A percentile compares a stretch with the other conserved stretches of the same genome.
These are phyloP conservation scores for Torymus tubicola DNA, from an alignment of 2,888 invertebrate genomes.

Conservation along the genomic window DNA sequence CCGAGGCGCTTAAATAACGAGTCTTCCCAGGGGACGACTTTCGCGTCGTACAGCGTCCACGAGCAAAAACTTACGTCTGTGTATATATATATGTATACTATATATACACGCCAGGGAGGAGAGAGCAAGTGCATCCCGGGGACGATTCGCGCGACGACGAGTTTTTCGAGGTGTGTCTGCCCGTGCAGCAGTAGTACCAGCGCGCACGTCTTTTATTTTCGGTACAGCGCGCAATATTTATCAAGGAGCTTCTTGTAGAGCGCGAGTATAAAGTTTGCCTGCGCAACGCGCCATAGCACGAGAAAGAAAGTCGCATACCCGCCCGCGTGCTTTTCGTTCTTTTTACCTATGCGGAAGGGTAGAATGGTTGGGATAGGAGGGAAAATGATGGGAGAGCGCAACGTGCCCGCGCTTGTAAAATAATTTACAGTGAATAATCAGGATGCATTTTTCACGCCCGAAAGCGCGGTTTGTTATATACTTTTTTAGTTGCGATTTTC, in stretches of 20 bases:
- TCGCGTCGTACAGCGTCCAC: background rate
- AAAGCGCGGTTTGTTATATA: background rate
- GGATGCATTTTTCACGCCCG: conserved; percentile 35
- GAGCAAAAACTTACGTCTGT: conserved; percentile 40
- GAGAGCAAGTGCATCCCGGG: conserved; percentile 14
- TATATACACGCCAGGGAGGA: background rate
- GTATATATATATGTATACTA: too few species aligned
- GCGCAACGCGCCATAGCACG: background rate
- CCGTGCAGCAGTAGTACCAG: too few species aligned
- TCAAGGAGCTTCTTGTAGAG: conserved; percentile 42
- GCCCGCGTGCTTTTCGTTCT: too few species aligned
- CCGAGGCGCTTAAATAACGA: conserved; percentile 59
- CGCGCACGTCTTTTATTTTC: conserved; percentile 35
- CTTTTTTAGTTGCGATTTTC: background rate
- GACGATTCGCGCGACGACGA: conserved; percentile 34
- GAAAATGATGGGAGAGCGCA: background rate
- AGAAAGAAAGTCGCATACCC: too few species aligned
- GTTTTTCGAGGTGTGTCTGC: conserved; percentile 21
- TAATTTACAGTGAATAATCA: conserved; percentile 51
- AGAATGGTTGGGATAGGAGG: background rate
- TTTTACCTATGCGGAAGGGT: too few species aligned
- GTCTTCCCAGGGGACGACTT: conserved; percentile 49
- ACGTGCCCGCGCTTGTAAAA: background rate
- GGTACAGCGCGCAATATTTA: conserved; percentile 47
- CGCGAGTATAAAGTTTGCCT: conserved; percentile 34